Conservation (phyloP, 2,888 invertebrate genomes). For the Spodoptera exigua region DNA sequence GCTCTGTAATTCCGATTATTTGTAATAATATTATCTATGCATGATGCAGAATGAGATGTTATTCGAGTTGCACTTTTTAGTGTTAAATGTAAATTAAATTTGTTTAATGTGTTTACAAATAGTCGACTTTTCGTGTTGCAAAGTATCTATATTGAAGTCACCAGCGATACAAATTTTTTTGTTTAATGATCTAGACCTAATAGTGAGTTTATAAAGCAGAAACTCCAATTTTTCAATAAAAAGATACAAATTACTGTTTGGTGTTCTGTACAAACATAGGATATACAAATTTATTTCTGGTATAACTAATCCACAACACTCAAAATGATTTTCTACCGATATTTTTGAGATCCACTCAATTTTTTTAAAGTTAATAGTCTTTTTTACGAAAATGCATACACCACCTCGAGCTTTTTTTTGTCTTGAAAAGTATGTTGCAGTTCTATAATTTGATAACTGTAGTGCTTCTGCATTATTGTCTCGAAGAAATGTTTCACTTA, state of each 20-base stretch:
- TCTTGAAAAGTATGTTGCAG: constrained; percentile 3
- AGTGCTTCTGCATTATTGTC: neutral
- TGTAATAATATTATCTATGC: constrained; percentile 4
- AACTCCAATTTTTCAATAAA: constrained; percentile 5
- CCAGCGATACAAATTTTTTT: neutral
- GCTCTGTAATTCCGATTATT: constrained; percentile 1
- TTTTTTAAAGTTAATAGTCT: neutral
- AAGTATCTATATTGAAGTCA: neutral
- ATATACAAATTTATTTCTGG: constrained; percentile 5
- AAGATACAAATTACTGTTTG: neutral
- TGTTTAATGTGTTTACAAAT: constrained; percentile 7
- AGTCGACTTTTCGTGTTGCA: neutral
- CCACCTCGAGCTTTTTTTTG: constrained; percentile 1
- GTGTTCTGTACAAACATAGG: neutral
- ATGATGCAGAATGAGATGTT: constrained; percentile 9
- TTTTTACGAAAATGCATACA: neutral
- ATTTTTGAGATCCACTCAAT: constrained; percentile 1
- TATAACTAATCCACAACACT: constrained; percentile 5
- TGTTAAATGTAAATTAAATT: constrained; percentile 4
- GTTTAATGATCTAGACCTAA: neutral
- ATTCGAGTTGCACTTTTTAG: constrained; percentile 1
- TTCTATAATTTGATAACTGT: neutral
- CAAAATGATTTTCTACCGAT: constrained; percentile 1
- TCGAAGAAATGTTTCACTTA: neutral
- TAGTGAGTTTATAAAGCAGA: neutral